A percentile compares a stretch with the other conserved stretches of the same genome.
Conservation (phyloP, 2,797 vertebrate species). For the Enteromius fasciolatus region DNA sequence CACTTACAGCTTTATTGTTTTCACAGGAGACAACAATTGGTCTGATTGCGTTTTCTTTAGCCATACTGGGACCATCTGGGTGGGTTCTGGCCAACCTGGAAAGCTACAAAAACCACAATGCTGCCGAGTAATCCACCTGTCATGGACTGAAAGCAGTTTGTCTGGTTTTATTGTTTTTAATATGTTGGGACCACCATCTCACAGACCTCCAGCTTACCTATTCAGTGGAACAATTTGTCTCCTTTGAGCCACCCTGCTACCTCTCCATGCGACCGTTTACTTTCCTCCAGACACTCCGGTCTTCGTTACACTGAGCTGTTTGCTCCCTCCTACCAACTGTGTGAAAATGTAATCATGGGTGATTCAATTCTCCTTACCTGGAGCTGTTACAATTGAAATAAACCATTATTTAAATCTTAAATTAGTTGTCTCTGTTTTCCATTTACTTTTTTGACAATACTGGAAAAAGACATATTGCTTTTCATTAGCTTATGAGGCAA, state of each 20-base stretch:
- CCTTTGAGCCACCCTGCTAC: conserved; percentile 44
- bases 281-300: conserved; percentile 37
- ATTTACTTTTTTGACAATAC: too few species aligned
- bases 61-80: conserved; percentile 77
- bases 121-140: background rate
- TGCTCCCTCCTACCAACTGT: conserved; percentile 3
- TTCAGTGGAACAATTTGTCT: conserved; percentile 35
- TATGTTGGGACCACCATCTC: conserved; percentile 55
- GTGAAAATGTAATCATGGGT: conserved; percentile 22
- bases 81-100: conserved; percentile 84
- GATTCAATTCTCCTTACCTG: conserved; percentile 36
- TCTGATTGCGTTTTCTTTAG: conserved; percentile 63
- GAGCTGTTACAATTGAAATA: conserved; percentile 61
- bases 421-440: background rate
- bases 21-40: conserved; percentile 68
- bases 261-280: conserved; percentile 52
- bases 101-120: conserved; percentile 78
- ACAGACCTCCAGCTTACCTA: background rate
- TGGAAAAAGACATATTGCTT: background rate
- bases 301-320: conserved; percentile 30
- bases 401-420: conserved; percentile 62
- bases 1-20: background rate
- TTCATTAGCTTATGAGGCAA: background rate
- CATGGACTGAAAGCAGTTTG: conserved; percentile 7
- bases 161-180: conserved; percentile 27